Conservation (phyloP, 2,113 vertebrate species). For the Polyodon spathula region DNA sequence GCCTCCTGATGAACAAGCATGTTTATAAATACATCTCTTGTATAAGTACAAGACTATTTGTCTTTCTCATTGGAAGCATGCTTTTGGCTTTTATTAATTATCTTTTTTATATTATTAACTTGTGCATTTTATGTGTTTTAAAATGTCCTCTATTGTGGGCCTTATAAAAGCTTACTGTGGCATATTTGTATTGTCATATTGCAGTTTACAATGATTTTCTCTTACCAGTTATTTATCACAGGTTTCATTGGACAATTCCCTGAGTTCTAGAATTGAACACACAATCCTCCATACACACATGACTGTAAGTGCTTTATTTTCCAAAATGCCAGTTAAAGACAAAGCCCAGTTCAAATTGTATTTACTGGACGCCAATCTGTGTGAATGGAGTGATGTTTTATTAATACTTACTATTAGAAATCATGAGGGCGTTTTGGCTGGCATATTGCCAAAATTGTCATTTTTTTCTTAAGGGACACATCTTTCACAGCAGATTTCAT, state of each 20-base stretch:
- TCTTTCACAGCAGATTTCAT: too few relatives aligned
- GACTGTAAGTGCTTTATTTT: too few relatives aligned
- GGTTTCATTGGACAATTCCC: too few relatives aligned
- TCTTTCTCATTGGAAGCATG: slow-evolving; percentile 2
- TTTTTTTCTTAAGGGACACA: background rate
- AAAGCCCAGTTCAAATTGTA: too few relatives aligned
- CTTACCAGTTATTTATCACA: too few relatives aligned
- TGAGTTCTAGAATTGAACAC: too few relatives aligned
- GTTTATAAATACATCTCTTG: slow-evolving; percentile 24
- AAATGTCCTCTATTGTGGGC: background rate
- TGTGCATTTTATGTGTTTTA: slow-evolving; percentile 1
- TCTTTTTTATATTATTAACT: background rate
- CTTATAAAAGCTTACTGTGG: background rate
- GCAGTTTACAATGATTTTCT: too few relatives aligned
- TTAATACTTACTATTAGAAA: background rate
- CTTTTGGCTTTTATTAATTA: background rate
- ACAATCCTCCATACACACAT: too few relatives aligned
- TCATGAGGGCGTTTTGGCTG: background rate
- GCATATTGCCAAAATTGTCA: background rate
- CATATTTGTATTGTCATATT: background rate
- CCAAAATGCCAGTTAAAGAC: too few relatives aligned
- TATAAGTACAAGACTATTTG: background rate
- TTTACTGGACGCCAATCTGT: too few relatives aligned
- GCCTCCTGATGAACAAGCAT: slow-evolving; percentile 34
- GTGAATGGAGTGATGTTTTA: background rate